phyloP scores from a whole-genome alignment of 2,888 invertebrate genomes.

The Phyllotreta cruciferae region DNA sequence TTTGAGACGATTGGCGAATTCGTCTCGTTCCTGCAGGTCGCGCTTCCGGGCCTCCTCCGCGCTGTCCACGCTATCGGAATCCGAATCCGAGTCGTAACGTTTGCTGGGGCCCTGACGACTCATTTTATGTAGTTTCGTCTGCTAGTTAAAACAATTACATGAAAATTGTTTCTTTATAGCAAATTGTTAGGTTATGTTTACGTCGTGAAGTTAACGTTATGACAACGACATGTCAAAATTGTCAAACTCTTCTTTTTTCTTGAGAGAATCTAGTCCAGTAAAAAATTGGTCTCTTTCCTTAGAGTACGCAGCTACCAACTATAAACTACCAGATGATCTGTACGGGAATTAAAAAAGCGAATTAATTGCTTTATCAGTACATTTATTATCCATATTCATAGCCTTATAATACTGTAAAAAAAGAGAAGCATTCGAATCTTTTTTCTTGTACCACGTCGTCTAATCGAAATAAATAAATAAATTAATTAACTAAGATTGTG shows the following conservation, averaged over 20 bases:
- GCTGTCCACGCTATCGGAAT: slow-evolving; percentile 70
- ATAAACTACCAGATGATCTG: too few species aligned
- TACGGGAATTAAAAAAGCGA: too few species aligned
- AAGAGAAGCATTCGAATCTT: not conserved
- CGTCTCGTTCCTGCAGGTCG: slow-evolving; percentile 92
- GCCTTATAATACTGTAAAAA: slow-evolving; percentile 15
- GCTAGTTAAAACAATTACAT: not conserved
- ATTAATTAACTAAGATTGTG: slow-evolving; percentile 48
- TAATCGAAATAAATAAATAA: slow-evolving; percentile 44
- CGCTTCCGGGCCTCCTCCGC: slow-evolving; percentile 80
- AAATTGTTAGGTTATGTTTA: too few species aligned
- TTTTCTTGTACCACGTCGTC: not conserved
- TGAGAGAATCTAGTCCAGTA: too few species aligned
- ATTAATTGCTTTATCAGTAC: too few species aligned
- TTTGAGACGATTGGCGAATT: slow-evolving; percentile 87
- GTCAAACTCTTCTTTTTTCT: too few species aligned
- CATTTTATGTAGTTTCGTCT: slow-evolving; percentile 30
- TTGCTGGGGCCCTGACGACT: slow-evolving; percentile 56
- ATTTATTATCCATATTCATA: slow-evolving; percentile 5
- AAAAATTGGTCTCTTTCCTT: too few species aligned
- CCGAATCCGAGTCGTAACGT: slow-evolving; percentile 64
- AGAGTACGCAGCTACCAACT: too few species aligned
- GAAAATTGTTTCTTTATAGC: not conserved
- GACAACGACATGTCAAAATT: too few species aligned
- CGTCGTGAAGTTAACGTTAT: too few species aligned